phyloP scores from a whole-genome alignment of 2,888 invertebrate species.

The Leucoma salicis region DNA sequence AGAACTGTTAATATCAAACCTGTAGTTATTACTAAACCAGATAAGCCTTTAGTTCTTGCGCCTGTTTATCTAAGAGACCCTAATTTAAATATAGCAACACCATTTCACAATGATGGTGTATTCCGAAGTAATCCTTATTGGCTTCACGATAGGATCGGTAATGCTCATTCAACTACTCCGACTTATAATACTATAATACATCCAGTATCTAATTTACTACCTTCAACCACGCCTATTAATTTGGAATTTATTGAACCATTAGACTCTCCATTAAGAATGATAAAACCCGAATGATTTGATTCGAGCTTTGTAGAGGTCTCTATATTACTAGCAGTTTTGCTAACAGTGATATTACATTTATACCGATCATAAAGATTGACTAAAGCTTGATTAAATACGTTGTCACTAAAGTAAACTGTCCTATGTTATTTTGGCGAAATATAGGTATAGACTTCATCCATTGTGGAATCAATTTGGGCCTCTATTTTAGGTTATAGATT shows the following conservation, averaged over 20 bases:
- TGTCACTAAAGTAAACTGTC: no score
- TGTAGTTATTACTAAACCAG: slow-evolving; percentile 11
- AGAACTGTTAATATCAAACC: slow-evolving; percentile 47
- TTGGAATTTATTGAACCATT: background rate
- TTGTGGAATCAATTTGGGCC: no score
- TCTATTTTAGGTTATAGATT: no score
- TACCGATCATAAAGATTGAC: no score
- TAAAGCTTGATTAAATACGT: no score
- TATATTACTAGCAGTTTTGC: no score
- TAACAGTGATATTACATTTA: no score
- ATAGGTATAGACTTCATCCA: no score
- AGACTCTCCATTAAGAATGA: background rate
- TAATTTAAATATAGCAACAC: background rate
- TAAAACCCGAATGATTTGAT: slow-evolving; percentile 4
- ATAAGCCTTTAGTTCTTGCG: slow-evolving; percentile 43
- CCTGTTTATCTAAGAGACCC: slow-evolving; percentile 49
- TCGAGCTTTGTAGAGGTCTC: no score
- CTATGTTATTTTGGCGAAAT: no score
- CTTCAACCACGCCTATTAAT: background rate
- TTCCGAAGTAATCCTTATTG: slow-evolving; percentile 29
- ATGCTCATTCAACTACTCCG: slow-evolving; percentile 9
- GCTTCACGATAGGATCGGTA: slow-evolving; percentile 24
- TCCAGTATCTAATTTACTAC: background rate
- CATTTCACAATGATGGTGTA: slow-evolving; percentile 31
- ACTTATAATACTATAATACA: background rate